Conservation (phyloP, 1,140 invertebrate species). For the Pantala flavescens region DNA sequence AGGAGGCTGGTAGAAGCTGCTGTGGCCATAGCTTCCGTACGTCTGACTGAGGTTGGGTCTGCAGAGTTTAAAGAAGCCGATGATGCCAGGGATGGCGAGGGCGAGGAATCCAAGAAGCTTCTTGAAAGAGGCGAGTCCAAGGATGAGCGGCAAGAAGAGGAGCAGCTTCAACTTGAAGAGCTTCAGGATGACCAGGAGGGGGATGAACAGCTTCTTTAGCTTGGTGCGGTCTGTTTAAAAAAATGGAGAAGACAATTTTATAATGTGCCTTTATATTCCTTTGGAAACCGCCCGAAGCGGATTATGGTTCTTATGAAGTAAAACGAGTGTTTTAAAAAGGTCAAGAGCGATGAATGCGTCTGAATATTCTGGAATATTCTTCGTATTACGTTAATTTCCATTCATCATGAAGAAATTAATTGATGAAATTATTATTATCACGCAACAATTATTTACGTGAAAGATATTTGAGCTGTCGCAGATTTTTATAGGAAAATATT, state of each 20-base stretch:
- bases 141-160: conserved; percentile 65
- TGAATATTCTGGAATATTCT: too few species aligned
- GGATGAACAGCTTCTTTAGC: conserved; percentile 70
- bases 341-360: too few species aligned
- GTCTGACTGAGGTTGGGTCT: conserved; percentile 39
- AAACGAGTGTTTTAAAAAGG: too few species aligned
- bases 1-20: conserved; percentile 30
- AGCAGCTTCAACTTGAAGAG: conserved; percentile 73
- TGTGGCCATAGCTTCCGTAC: conserved; percentile 38
- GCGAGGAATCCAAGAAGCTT: conserved; percentile 68
- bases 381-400: too few species aligned
- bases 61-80: conserved; percentile 71
- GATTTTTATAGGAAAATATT: neutral
- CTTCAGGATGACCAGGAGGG: conserved; percentile 65
- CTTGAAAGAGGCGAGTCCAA: conserved; percentile 71
- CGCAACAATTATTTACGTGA: neutral
- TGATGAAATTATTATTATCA: neutral
- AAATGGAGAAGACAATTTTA: neutral
- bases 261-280: too few species aligned
- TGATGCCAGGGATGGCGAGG: conserved; percentile 60
- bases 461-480: neutral
- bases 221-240: conserved; percentile 52
- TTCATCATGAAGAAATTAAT: neutral
- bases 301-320: too few species aligned
- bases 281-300: too few species aligned